Evolutionary conservation across 2,888 invertebrate species (phyloP), one percentile per base, ranked within the genome.

Genomic region (Heliconius erato): DNA sequence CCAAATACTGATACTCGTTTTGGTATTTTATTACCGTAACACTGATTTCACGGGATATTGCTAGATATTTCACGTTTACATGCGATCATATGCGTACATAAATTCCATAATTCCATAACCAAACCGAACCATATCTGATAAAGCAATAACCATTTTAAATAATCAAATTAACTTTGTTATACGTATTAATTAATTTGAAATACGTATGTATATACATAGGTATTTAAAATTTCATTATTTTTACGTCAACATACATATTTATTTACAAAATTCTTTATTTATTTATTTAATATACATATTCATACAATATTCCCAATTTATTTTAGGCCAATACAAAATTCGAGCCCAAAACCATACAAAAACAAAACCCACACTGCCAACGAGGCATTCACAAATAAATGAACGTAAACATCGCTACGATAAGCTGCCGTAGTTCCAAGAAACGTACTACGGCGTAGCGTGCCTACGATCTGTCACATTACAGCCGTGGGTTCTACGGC

Each of bases 381-480:
- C 12, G 35, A 26, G 16, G 26, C 76, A 63, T 63, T 63, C 76
- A 76, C 26, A 65, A 78, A 67, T 49, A 49, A 65, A 28, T 44
- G 11, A 77, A 44, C 63, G 67, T 67, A 65, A 63, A 32, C 9
- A 76, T 44, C 44, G 77, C 78, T 78, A 78, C 78, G 78, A 77
- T 40, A 77, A 44, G 26, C 63, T 26, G 35, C 7, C 78, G 67
- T 67, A 67, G 44, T 67, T 78, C 65, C 78, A 63, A 63, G 63
- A 77, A 67, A 35, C 69, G 63, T 82, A 81, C 86, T 86, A 86
- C 85, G 86, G 71, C 92, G 94, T 94, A 94, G 94, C 86, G 86
- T 23, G 86, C 88, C 91, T 92, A 92, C 91, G 89, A 87, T 89
- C 90, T 90, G 91, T 90, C 89, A 92, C 91, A 91, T 90, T 90